Conservation (phyloP, 64 coral and sea anemone genomes). For the Anthopleura sola region DNA sequence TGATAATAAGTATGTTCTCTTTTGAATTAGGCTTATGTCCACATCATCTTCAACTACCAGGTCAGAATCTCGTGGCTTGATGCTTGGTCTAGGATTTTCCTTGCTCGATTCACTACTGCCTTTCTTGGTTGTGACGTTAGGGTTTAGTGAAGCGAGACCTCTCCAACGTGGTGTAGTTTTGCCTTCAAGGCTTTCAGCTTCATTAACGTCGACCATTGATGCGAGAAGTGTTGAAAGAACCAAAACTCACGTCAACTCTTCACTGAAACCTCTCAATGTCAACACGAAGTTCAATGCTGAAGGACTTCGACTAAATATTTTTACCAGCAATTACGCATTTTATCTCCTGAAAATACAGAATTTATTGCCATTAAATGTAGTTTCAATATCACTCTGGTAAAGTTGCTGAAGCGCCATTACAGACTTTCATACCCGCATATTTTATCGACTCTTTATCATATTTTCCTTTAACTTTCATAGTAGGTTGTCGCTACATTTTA, state of each 20-base stretch:
- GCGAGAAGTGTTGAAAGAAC: not conserved
- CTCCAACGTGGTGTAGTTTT: not conserved
- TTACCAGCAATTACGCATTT: not conserved
- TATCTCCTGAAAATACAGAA: not conserved
- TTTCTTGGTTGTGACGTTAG: not conserved
- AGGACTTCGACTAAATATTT: not conserved
- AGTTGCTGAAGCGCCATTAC: too few relatives aligned
- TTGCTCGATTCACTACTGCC: not conserved
- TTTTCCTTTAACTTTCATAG: too few relatives aligned
- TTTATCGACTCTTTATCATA: too few relatives aligned
- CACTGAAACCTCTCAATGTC: not conserved
- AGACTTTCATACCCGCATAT: too few relatives aligned
- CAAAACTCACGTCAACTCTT: not conserved
- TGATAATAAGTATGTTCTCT: slow-evolving; percentile 70
- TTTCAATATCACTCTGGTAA: too few relatives aligned
- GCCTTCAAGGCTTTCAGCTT: not conserved
- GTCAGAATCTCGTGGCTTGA: not conserved
- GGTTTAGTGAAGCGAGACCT: not conserved
- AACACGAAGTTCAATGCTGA: not conserved
- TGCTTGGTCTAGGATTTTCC: not conserved
- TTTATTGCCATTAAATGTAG: too few relatives aligned
- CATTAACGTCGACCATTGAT: not conserved
- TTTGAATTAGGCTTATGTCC: slow-evolving; percentile 76
- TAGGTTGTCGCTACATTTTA: too few relatives aligned
- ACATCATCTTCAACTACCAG: not conserved